These are phyloP conservation scores for Furcifer pardalis DNA, from an alignment of 2,797 vertebrate genomes.

Conservation along the genomic window DNA sequence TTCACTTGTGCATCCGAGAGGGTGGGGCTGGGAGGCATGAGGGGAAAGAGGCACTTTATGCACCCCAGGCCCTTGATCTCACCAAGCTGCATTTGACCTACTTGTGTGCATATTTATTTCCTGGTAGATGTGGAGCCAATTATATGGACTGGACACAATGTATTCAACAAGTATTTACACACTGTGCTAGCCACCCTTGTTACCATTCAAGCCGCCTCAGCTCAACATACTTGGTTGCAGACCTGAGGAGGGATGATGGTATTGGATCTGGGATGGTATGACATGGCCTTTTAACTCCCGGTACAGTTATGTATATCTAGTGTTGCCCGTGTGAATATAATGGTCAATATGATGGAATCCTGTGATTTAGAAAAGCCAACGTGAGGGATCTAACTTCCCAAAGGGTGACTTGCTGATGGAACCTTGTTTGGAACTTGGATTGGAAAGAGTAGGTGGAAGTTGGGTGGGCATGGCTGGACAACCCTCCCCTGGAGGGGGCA, in stretches of 20 bases:
- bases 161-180: neutral
- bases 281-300: neutral
- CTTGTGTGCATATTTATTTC: neutral
- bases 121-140: neutral
- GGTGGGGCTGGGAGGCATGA: neutral
- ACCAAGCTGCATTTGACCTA: neutral
- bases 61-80: neutral
- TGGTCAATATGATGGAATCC: neutral
- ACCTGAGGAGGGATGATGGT: neutral
- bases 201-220: neutral
- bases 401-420: neutral
- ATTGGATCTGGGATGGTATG: neutral
- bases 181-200: neutral
- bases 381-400: neutral
- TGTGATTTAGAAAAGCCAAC: neutral
- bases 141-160: neutral
- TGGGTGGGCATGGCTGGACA: neutral
- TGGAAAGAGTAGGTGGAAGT: neutral
- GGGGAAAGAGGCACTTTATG: too few species aligned
- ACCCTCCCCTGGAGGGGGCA: neutral
- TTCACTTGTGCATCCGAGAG: neutral
- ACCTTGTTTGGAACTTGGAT: neutral
- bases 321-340: neutral
- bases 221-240: neutral
- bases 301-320: neutral